Evolutionary conservation across 2,797 vertebrate genomes (phyloP).

Genomic region (Catharus ustulatus): DNA sequence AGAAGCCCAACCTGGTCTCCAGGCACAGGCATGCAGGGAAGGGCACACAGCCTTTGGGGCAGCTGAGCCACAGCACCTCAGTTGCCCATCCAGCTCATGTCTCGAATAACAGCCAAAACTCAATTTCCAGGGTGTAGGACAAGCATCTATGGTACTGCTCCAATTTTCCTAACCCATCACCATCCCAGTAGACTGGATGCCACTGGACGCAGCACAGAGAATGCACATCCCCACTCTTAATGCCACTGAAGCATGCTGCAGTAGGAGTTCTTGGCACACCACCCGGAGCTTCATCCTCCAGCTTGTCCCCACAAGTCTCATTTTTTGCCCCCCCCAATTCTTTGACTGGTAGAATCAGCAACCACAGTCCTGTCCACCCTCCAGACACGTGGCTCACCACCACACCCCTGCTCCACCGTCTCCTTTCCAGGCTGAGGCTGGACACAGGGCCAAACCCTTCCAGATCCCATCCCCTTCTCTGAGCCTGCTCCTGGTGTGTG

Average conservation of each 20-base stretch:
- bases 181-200: fast-evolving
- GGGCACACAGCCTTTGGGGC: fast-evolving
- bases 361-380: fast-evolving
- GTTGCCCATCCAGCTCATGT: neutral
- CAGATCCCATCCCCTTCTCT: neutral
- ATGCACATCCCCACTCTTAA: neutral
- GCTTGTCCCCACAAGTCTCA: neutral
- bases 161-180: neutral
- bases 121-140: neutral
- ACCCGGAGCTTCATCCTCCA: neutral
- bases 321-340: neutral
- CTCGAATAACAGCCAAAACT: neutral
- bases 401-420: neutral
- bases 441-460: neutral
- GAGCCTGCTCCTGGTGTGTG: neutral
- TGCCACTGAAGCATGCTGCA: neutral
- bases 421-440: neutral
- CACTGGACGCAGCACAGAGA: fast-evolving
- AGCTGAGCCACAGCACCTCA: neutral
- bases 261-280: neutral
- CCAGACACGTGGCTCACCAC: neutral
- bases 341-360: neutral
- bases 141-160: neutral
- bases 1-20: neutral
- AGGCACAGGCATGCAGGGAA: neutral